phyloP scores from a whole-genome alignment of 2,888 invertebrate genomes.

The Drosophila kokeensis region DNA sequence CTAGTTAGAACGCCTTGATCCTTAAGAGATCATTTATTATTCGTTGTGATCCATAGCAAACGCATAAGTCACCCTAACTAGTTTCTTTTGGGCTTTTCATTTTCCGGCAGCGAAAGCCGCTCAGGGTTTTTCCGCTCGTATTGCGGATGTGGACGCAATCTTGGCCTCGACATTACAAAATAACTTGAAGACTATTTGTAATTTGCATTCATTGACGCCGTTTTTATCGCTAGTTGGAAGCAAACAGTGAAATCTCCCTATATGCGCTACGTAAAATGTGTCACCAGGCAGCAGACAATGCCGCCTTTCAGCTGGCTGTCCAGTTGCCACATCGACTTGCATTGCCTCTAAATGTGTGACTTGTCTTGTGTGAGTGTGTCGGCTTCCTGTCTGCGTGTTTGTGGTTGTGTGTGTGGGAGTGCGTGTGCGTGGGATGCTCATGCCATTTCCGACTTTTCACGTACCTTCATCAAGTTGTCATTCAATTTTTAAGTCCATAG shows the following conservation, averaged over 20 bases:
- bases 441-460: slow-evolving; percentile 78
- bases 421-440: slow-evolving; percentile 41
- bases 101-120: slow-evolving; percentile 56
- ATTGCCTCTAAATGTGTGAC: slow-evolving; percentile 31
- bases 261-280: slow-evolving; percentile 52
- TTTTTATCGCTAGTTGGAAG: slow-evolving; percentile 49
- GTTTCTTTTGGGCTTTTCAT: slow-evolving; percentile 43
- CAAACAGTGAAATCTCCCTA: slow-evolving; percentile 62
- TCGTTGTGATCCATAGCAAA: slow-evolving; percentile 5
- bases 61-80: slow-evolving; percentile 36
- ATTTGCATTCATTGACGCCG: slow-evolving; percentile 77
- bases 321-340: slow-evolving; percentile 46
- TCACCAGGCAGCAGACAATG: slow-evolving; percentile 68
- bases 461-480: slow-evolving; percentile 83
- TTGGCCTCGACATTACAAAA: slow-evolving; percentile 62
- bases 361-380: slow-evolving; percentile 6
- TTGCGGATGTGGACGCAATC: slow-evolving; percentile 24
- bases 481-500: slow-evolving; percentile 81
- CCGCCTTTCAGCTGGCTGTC: slow-evolving; percentile 62
- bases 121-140: slow-evolving; percentile 49
- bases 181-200: slow-evolving; percentile 65
- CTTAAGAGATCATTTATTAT: slow-evolving; percentile 14
- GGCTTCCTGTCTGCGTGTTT: slow-evolving; percentile 14
- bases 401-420: slow-evolving; percentile 26
- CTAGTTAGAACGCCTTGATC: background rate